phyloP scores from a whole-genome alignment of 2,797 vertebrate genomes.

The Novumbra hubbsi region DNA sequence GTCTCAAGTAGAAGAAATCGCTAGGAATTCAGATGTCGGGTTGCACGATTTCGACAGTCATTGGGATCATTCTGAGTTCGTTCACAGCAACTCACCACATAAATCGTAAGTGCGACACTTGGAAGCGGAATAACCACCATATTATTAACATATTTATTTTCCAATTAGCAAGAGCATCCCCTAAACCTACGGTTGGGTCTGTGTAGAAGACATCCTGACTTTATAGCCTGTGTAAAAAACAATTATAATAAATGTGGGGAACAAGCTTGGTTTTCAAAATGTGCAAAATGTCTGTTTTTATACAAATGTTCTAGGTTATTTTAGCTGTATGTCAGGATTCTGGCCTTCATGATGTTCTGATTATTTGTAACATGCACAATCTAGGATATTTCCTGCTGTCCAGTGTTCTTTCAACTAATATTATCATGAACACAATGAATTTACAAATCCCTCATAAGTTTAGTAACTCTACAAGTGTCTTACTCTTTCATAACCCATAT shows the following conservation, averaged over 20 bases:
- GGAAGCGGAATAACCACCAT: not conserved
- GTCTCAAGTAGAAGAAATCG: constrained; percentile 6
- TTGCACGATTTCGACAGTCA: not conserved
- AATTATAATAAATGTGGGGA: not conserved
- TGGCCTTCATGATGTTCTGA: not conserved
- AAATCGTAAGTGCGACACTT: constrained; percentile 37
- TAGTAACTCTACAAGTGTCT: not conserved
- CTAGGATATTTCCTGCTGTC: not conserved
- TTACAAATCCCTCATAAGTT: not conserved
- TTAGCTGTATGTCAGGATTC: not conserved
- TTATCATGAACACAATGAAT: too few species aligned
- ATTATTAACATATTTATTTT: not conserved
- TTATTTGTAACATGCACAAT: not conserved
- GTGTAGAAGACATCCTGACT: not conserved
- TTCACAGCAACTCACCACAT: constrained; percentile 23
- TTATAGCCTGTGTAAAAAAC: not conserved
- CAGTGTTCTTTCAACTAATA: too few species aligned
- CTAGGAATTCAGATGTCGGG: constrained; percentile 11
- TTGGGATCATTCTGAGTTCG: constrained; percentile 30
- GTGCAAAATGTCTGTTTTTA: not conserved
- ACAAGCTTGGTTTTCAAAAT: not conserved
- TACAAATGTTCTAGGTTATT: not conserved
- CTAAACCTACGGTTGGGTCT: not conserved
- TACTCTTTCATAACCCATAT: not conserved
- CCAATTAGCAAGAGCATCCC: not conserved